Evolutionary conservation across 2,113 vertebrate species (phyloP), one percentile per base, ranked within the genome.

Genomic region (Tragelaphus imberbis): DNA sequence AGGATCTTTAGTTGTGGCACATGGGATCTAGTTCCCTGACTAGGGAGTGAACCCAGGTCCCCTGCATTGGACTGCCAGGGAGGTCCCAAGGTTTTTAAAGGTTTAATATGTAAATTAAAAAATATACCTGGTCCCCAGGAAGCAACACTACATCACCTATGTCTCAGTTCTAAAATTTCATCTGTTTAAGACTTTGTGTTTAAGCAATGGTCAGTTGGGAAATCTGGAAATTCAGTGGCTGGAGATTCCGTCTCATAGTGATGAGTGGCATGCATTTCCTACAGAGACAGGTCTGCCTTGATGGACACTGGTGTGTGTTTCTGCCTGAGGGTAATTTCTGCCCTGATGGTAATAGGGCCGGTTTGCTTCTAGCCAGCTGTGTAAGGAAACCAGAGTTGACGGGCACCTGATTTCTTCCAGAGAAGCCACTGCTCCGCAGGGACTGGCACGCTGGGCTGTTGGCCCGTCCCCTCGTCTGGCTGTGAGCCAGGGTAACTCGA

Each of bases 121-220:
- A 85, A 75, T 27, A 36, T 25, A 23, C 59, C 49, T 27, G 17
- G n/a, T 19, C 7, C 7, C 33, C 19, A 19, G 85, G 49, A 81
- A 88, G 16, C n/a, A 51, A 8, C 2, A 30, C 55, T 14, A 2
- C 0, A 0, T 90, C 6, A 1, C 25, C 25, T 4, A 36, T 27
- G 49, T 94, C 77, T 91, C 14, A 1, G 44, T n/a, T 79, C 82
- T 27, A 33, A 65, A 23, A 28, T 28, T 27, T 88, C 33, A 47
- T 40, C 23, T 49, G 0, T 65, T 55, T 84, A 36, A 75, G 55
- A 17, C 77, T 90, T 59, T 14, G 36, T 23, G 25, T 88, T 68
- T 55, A 75, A 90, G 63, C 12, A 11, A 0, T 7, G 36, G 51
- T 25, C 36, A 47, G 4, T 36, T 19, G 56, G 51, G 44, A 47